Base-by-base conservation (phyloP, 2,797 vertebrate genomes). In the Pagetopsis macropterus region DNA sequence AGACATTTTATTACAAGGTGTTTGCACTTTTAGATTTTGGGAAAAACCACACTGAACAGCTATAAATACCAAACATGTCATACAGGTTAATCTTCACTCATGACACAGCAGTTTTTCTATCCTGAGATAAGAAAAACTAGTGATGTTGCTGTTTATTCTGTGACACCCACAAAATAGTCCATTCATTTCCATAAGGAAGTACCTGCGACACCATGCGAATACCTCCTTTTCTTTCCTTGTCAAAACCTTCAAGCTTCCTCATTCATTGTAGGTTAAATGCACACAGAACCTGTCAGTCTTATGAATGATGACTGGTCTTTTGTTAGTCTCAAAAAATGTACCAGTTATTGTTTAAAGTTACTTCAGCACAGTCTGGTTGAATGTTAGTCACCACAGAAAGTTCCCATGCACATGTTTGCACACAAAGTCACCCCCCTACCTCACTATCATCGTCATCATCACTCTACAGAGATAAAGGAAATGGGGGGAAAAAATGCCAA, bases 401-500 rank as follows among this genome's bases (percentile, higher is more conserved):
- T 31, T 76, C 50, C 27, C 86, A 83, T 86, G 83, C 82, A 21
- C 56, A 56, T 56, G 62, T 71, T 62, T 65, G 54, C 67, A 78
- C 61, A 83, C 83, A 79, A 10, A 61, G 84, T 80, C 17, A 67
- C 84, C 78, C 62, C 31, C 94, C 75, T 98, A 98, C 97, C 97
- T 98, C 96, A 64, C 84, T 75, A 69, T 97, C 95, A 82, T 96
- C 95, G 65, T 98, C 97, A 86, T 97, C 97, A 92, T 99, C 97
- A 14, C 96, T 98, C 97, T 99, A 94, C 41, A 87, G 78, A 84
- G 87, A 84, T 41, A 55, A 67, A 86, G 70, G 82, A 90, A 93
- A 88, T 92, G 76, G 82, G 81, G 88, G 19, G 78, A 69, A 40
- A 78, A 84, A 72, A 59, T 33, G 50, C 11, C 19, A 50, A 58